Percentiles rank a stretch among this genome's conserved stretches.
phyloP scores from a whole-genome alignment of 2,797 vertebrate species.

The Anabacerthia variegaticeps region DNA sequence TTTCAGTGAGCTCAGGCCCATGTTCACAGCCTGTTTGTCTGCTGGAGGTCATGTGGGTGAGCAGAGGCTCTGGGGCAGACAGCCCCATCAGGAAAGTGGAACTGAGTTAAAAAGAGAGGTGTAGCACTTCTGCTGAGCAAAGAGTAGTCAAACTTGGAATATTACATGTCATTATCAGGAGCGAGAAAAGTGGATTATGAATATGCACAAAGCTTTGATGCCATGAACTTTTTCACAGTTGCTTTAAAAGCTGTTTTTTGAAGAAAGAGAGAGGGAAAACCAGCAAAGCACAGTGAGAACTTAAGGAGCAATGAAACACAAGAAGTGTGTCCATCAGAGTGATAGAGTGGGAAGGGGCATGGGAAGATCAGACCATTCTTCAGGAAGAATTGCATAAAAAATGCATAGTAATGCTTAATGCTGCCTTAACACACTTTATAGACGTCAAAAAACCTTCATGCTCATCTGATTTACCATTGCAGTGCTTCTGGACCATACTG shows the following conservation, averaged over 20 bases:
- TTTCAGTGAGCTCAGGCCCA: neutral
- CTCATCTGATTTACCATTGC: neutral
- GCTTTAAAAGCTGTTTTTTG: neutral
- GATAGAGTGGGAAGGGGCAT: neutral
- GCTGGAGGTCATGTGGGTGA: neutral
- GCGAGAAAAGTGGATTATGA: neutral
- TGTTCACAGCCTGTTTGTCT: neutral
- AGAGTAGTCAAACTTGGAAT: neutral
- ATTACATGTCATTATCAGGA: neutral
- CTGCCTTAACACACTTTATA: neutral
- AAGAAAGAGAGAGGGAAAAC: neutral
- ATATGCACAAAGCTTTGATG: neutral
- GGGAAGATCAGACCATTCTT: neutral
- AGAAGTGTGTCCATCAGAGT: neutral
- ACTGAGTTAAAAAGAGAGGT: neutral
- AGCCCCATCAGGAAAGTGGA: neutral
- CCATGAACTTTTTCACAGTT: neutral
- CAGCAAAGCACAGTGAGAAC: neutral
- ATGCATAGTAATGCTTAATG: neutral
- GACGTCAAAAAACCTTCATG: neutral
- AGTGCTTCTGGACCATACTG: neutral
- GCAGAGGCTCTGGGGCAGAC: neutral
- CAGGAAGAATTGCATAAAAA: neutral
- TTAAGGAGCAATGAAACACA: neutral
- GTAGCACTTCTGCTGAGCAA: neutral